Evolutionary conservation across 2,888 invertebrate species (phyloP).

Genomic region (Troides aeacus): DNA sequence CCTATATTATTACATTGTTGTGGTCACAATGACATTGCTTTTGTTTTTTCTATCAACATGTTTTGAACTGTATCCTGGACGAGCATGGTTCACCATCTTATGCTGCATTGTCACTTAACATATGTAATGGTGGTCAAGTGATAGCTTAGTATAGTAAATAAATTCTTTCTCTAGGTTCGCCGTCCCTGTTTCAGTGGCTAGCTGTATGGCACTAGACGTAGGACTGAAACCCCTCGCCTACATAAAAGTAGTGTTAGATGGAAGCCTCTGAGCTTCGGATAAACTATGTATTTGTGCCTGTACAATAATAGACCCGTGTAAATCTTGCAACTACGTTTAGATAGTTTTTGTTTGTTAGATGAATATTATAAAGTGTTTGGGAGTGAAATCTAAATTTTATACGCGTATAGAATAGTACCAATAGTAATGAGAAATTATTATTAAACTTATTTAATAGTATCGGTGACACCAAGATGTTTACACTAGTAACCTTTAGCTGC

Average conservation of each 20-base stretch:
- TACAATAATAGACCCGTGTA: slow-evolving; percentile 46
- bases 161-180: not conserved
- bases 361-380: slow-evolving; percentile 51
- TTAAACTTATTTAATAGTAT: slow-evolving; percentile 53
- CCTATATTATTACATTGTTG: no score
- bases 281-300: slow-evolving; percentile 72
- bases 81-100: no score
- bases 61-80: no score
- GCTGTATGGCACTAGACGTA: slow-evolving; percentile 47
- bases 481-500: slow-evolving; percentile 50
- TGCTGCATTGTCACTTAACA: no score
- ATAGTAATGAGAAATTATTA: slow-evolving; percentile 41
- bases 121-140: no score
- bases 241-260: slow-evolving; percentile 59
- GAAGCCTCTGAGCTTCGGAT: slow-evolving; percentile 58
- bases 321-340: no score
- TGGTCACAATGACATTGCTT: no score
- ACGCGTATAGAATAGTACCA: slow-evolving; percentile 53
- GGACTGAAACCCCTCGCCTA: slow-evolving; percentile 74
- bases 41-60: no score
- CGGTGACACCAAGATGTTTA: slow-evolving; percentile 69
- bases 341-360: slow-evolving; percentile 50
- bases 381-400: slow-evolving; percentile 67
- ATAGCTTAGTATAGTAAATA: no score
- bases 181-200: slow-evolving; percentile 18